Evolutionary conservation across 2,113 vertebrate species (phyloP), one percentile per base, ranked within the genome.

Genomic region (Platichthys flesus): DNA sequence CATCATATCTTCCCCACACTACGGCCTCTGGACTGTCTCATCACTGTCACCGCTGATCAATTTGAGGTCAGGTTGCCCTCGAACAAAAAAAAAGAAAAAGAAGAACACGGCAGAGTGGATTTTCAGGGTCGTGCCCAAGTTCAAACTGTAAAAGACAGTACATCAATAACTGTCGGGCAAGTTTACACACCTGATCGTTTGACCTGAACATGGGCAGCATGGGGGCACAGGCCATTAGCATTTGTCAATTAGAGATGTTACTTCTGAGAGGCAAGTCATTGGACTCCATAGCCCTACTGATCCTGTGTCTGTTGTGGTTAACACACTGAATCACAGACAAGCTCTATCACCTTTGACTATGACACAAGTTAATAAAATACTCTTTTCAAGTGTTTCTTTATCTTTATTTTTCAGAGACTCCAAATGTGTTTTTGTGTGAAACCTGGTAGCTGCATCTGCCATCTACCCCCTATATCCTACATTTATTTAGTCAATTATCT

Each of bases 151-250:
- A 42, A 81, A 64, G 69, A 83, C 71, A 60, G 9, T n/a, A 67
- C 67, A 82, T 93, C 88, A 74, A 85, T 93, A 84, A 57, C 69
- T 85, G 86, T 86, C 83, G 13, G 67, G 56, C 35, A 45, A 67
- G 73, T 90, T 91, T 82, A 79, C 81, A 76, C 47, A 51, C 66
- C 58, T 63, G 74, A 31, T 83, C 76, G 61, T 76, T 70, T 66
- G 14, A 54, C 18, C 42, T 20, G 21, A 69, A 63, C 75, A 42
- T 14, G 47, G 40, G 47, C 47, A 20, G 40, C 6, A 16, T 18
- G 15, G 3, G 14, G 18, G 2, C 47, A 51, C 47, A 20, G 18
- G 45, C 37, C 78, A 47, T 76, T 31, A 7, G 31, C 31, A 31
- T 31, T 31, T 31, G 31, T 31, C 1, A 31, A 31, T 31, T 65